Conservation (phyloP, 2,113 vertebrate genomes). For the Hydrolagus affinis region DNA sequence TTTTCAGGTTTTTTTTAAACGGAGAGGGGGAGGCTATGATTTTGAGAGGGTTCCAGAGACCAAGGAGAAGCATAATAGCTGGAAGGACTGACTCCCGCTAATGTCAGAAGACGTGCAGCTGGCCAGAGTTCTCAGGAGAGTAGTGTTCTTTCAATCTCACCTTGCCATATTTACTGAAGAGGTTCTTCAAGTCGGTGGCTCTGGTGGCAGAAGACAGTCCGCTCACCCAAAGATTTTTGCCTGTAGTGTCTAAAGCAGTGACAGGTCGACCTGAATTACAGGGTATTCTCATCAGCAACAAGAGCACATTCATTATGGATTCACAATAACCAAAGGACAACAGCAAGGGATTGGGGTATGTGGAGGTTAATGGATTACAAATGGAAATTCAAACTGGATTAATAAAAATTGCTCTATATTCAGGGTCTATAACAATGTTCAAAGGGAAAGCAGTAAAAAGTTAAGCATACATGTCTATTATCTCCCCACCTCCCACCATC, state of each 20-base stretch:
- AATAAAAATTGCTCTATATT: background rate
- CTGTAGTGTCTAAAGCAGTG: conserved; percentile 47
- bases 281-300: background rate
- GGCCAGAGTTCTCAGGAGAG: too few species aligned
- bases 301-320: background rate
- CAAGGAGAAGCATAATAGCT: background rate
- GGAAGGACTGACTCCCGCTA: background rate
- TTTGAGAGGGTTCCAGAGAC: background rate
- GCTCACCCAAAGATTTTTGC: conserved; percentile 91
- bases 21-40: background rate
- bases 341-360: background rate
- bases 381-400: background rate
- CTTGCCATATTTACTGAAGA: conserved; percentile 97
- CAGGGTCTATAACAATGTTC: fast-evolving
- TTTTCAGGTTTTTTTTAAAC: background rate
- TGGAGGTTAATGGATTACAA: background rate
- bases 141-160: conserved; percentile 47
- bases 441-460: background rate
- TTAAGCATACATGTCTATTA: background rate
- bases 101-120: too few species aligned
- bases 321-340: background rate
- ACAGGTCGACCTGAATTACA: conserved; percentile 46
- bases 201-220: conserved; percentile 87
- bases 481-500: too few species aligned
- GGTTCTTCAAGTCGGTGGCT: conserved; percentile 89